Conservation (phyloP, 2,113 vertebrate species). For the Phocoena sinus region DNA sequence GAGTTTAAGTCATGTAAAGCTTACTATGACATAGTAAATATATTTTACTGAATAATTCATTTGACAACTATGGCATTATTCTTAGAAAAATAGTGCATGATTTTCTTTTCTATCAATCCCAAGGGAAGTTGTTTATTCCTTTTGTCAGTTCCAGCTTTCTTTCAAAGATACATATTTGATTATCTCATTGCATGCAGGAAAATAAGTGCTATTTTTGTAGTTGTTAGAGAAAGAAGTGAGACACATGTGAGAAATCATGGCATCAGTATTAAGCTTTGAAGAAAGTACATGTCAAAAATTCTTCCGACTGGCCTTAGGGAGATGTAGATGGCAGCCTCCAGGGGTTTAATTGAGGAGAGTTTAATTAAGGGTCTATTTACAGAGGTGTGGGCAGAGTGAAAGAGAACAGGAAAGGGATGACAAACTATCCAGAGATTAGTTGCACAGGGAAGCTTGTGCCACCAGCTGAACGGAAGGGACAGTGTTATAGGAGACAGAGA, state of each 20-base stretch:
- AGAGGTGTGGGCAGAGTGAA: background rate
- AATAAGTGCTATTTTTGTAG: conserved; percentile 51
- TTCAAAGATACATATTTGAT: conserved; percentile 37
- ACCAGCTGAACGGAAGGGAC: background rate
- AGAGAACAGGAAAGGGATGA: fast-evolving
- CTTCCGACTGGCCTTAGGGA: background rate
- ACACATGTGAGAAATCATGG: background rate
- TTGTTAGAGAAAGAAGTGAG: background rate
- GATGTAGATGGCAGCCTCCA: background rate
- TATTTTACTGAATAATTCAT: conserved; percentile 57
- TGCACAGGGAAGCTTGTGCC: background rate
- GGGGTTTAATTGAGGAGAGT: background rate
- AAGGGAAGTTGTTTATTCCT: conserved; percentile 63
- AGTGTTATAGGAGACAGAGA: background rate
- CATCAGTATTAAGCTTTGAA: background rate
- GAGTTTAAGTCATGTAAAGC: conserved; percentile 39
- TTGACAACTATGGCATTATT: conserved; percentile 63
- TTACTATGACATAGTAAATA: conserved; percentile 21
- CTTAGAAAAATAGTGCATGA: background rate
- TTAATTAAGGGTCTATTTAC: background rate
- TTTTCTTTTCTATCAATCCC: conserved; percentile 49
- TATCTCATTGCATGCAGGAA: conserved; percentile 64
- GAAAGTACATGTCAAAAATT: background rate
- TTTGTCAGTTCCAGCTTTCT: conserved; percentile 31
- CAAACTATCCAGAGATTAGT: background rate